phyloP scores from a whole-genome alignment of 2,888 invertebrate genomes.

The Mimas tiliae region DNA sequence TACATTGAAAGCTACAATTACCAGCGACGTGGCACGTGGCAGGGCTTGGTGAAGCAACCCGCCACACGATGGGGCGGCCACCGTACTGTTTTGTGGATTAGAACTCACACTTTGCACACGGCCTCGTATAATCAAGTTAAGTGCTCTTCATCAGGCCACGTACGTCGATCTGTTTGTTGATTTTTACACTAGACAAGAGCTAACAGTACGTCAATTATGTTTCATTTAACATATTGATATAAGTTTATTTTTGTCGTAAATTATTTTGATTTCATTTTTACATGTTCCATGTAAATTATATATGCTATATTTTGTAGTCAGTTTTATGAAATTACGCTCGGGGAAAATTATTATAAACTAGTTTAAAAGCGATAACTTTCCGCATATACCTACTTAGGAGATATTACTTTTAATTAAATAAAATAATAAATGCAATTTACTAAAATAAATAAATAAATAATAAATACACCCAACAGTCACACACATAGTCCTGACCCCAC shows the following conservation, averaged over 20 bases:
- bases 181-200: slow-evolving; percentile 66
- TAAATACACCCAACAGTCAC: no score
- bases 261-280: not conserved
- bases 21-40: slow-evolving; percentile 58
- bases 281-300: not conserved
- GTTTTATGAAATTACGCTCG: no score
- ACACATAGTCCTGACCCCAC: no score
- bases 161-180: slow-evolving; percentile 74
- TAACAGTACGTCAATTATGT: slow-evolving; percentile 38
- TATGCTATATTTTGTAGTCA: not conserved
- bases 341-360: no score
- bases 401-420: no score
- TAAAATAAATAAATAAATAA: no score
- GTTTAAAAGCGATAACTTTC: no score
- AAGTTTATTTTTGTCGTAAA: not conserved
- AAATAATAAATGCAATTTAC: no score
- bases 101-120: slow-evolving; percentile 53
- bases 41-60: slow-evolving; percentile 55
- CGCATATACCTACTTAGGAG: no score
- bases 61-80: slow-evolving; percentile 52
- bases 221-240: not conserved
- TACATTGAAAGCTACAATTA: slow-evolving; percentile 66
- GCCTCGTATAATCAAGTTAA: slow-evolving; percentile 84
- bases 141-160: slow-evolving; percentile 70
- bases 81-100: slow-evolving; percentile 53